phyloP scores from a whole-genome alignment of 2,797 vertebrate species.

The Scyliorhinus canicula region DNA sequence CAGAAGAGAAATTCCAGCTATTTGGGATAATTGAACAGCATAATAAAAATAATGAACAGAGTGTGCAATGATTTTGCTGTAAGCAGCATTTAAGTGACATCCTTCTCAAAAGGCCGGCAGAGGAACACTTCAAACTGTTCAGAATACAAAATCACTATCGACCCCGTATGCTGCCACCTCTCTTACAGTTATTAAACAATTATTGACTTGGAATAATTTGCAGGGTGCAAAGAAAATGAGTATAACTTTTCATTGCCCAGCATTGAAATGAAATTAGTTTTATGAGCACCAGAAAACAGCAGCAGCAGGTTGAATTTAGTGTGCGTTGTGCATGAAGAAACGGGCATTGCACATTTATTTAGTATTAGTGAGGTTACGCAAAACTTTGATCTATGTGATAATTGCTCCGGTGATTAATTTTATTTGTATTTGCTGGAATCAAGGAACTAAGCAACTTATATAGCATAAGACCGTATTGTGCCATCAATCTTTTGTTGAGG shows the following conservation, averaged over 20 bases:
- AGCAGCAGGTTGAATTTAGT: background rate
- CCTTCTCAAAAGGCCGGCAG: background rate
- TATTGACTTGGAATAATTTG: background rate
- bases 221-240: background rate
- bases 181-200: background rate
- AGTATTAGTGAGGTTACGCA: background rate
- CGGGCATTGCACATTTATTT: background rate
- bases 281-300: background rate
- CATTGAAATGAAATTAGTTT: background rate
- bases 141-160: background rate
- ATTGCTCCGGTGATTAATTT: background rate
- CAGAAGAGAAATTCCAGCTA: background rate
- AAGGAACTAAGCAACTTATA: background rate
- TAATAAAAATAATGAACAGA: background rate
- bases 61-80: background rate
- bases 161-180: background rate
- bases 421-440: background rate
- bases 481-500: background rate
- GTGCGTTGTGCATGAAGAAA: background rate
- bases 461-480: background rate
- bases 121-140: background rate
- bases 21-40: background rate
- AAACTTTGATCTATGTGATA: background rate
- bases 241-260: background rate
- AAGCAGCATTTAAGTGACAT: background rate